Percentiles rank a stretch among this genome's conserved stretches.
Conservation (phyloP, 1,140 invertebrate species). For the Eriocheir sinensis region DNA sequence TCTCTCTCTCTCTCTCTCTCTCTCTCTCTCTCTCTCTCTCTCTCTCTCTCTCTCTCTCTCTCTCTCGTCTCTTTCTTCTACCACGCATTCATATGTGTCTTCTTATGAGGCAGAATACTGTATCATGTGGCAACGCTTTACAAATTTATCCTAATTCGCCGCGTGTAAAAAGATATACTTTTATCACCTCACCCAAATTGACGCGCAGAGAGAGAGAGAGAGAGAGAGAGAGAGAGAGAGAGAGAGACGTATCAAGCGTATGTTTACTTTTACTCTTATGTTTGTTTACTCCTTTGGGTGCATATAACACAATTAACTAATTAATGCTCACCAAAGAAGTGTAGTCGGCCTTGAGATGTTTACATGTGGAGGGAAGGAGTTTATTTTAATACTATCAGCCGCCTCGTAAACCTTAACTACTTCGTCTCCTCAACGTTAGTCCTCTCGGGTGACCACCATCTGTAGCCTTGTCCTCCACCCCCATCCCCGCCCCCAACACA, state of each 20-base stretch:
- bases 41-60: background rate
- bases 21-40: background rate
- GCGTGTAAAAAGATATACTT: background rate
- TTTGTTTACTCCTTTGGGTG: background rate
- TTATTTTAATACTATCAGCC: background rate
- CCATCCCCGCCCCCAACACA: too few relatives aligned
- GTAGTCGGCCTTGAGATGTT: background rate
- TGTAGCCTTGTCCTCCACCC: background rate
- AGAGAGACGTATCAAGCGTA: background rate
- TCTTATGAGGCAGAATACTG: background rate
- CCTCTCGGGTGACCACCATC: background rate
- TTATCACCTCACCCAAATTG: background rate
- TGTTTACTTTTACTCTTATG: background rate
- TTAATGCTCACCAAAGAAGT: slow-evolving; percentile 16
- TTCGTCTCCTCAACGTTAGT: background rate
- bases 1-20: background rate
- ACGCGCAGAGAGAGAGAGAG: background rate
- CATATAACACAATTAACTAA: slow-evolving; percentile 18
- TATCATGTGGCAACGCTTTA: too few relatives aligned
- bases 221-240: slow-evolving; percentile 22
- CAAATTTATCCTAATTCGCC: background rate
- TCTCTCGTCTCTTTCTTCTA: background rate
- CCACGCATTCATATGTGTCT: background rate
- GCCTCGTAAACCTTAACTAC: background rate
- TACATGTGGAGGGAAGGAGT: background rate